phyloP scores from a whole-genome alignment of 2,797 vertebrate genomes.

The Loriculus beryllinus region DNA sequence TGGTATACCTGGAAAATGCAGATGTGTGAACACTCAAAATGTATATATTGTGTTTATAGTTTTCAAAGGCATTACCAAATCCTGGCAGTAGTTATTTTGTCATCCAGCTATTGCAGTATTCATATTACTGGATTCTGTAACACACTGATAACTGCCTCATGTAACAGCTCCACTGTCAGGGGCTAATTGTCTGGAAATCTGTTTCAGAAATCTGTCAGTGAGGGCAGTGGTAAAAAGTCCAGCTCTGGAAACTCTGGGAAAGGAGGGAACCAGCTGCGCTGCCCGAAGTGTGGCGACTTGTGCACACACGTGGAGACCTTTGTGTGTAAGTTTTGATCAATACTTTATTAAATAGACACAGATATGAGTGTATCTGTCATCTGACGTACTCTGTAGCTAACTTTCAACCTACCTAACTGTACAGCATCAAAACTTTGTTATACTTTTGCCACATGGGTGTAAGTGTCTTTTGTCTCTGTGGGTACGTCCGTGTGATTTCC shows the following conservation, averaged over 20 bases:
- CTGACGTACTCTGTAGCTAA: accelerated
- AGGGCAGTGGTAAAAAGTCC: slow-evolving; percentile 82
- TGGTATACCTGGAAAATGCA: background rate
- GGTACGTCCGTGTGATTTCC: background rate
- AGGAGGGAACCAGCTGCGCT: slow-evolving; percentile 92
- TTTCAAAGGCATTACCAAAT: background rate
- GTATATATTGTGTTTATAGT: background rate
- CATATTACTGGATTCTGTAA: background rate
- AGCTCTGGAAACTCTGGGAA: slow-evolving; percentile 91
- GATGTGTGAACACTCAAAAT: background rate
- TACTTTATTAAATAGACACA: background rate
- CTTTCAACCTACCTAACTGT: background rate
- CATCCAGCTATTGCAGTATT: background rate
- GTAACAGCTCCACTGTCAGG: background rate
- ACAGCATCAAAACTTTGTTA: background rate
- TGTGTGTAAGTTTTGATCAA: slow-evolving; percentile 86
- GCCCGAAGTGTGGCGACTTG: slow-evolving; percentile 95
- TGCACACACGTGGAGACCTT: slow-evolving; percentile 98
- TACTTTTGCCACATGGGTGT: background rate
- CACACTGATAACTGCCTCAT: background rate
- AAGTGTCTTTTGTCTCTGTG: background rate
- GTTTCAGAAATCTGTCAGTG: slow-evolving; percentile 83
- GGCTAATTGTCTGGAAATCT: slow-evolving; percentile 36
- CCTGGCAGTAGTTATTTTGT: background rate
- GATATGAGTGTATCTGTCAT: background rate